These are phyloP conservation scores for Parauchenoglanis punctatus DNA, from an alignment of 2,797 vertebrate species.

Conservation along the genomic window DNA sequence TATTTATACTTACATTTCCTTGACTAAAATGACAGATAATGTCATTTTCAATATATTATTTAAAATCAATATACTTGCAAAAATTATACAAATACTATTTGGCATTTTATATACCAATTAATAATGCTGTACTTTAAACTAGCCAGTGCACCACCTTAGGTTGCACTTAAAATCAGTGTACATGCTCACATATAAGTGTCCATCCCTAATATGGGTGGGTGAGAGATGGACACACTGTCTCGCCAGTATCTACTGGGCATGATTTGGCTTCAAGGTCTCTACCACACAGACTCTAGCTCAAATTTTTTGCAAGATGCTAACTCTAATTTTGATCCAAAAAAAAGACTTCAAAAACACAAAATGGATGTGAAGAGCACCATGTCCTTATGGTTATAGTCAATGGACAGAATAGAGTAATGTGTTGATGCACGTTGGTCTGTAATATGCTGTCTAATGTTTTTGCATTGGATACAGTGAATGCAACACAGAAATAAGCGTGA, in stretches of 20 bases:
- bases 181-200: no score
- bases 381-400: background rate
- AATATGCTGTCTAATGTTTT: conserved; percentile 59
- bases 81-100: background rate
- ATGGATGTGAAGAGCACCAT: background rate
- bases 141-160: background rate
- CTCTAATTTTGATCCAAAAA: background rate
- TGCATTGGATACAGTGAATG: conserved; percentile 26
- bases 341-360: background rate
- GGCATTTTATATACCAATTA: background rate
- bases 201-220: background rate
- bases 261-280: background rate
- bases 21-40: background rate
- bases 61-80: background rate
- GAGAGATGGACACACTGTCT: background rate
- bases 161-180: background rate
- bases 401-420: background rate
- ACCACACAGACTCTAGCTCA: background rate
- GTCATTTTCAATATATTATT: background rate
- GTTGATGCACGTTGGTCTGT: conserved; percentile 54
- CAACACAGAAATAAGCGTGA: conserved; percentile 45
- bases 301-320: background rate
- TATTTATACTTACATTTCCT: background rate
- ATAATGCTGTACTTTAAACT: background rate
- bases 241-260: background rate